Conservation (phyloP, 2,113 vertebrate species). For the Progne subis region DNA sequence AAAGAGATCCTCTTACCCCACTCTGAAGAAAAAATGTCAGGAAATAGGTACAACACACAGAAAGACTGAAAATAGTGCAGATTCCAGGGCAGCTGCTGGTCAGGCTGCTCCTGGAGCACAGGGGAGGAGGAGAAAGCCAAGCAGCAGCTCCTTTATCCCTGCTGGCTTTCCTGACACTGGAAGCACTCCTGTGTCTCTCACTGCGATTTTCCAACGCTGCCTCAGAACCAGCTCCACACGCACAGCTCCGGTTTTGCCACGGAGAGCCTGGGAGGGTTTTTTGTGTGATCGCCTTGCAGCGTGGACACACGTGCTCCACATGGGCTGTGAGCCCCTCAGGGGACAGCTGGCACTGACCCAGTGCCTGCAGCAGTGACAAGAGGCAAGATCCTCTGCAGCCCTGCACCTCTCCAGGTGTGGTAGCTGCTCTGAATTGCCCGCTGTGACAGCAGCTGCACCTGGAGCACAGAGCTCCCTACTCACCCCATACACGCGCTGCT, state of each 20-base stretch:
- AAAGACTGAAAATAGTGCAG: not conserved
- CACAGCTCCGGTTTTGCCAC: not conserved
- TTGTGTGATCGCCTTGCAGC: accelerated
- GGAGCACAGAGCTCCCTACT: not conserved
- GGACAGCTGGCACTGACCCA: not conserved
- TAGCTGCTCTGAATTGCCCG: not conserved
- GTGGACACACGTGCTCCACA: accelerated
- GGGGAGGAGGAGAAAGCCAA: accelerated
- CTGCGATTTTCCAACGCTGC: accelerated
- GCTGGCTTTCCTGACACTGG: not conserved
- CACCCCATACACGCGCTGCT: not conserved
- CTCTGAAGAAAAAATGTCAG: not conserved
- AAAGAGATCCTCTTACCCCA: not conserved
- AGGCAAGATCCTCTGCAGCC: not conserved
- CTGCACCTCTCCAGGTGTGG: not conserved
- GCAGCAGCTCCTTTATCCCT: not conserved
- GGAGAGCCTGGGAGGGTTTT: accelerated
- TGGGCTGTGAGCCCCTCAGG: accelerated
- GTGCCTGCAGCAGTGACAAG: accelerated
- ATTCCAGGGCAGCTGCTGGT: not conserved
- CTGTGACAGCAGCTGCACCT: not conserved
- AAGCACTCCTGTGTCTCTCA: accelerated
- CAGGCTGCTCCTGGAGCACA: not conserved
- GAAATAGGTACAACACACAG: not conserved
- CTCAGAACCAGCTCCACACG: not conserved